A percentile compares a stretch with the other conserved stretches of the same genome.
These are phyloP conservation scores for Eristalinus aeneus DNA, from an alignment of 2,888 invertebrate genomes.

Conservation along the genomic window DNA sequence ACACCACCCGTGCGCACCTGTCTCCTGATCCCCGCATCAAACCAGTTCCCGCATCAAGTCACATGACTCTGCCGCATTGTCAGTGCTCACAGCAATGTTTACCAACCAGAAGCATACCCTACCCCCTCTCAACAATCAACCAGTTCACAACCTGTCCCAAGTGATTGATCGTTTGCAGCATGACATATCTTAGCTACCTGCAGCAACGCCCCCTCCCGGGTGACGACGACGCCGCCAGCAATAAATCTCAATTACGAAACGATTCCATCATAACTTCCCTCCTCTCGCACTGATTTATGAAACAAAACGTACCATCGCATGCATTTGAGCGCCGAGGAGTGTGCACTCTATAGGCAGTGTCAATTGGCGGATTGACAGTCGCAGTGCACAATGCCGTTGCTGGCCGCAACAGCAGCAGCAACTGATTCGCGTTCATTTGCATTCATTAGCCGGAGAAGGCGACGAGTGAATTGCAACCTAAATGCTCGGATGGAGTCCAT, in stretches of 20 bases:
- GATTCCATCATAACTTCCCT: not conserved
- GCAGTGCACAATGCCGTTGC: not conserved
- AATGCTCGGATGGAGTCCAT: slow-evolving; percentile 28
- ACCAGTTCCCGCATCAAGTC: not conserved
- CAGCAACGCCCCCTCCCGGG: not conserved
- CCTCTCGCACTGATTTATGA: not conserved
- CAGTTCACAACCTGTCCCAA: not conserved
- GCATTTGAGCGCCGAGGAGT: not conserved
- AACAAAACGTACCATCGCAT: not conserved
- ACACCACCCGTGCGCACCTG: not conserved
- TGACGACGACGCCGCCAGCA: not conserved
- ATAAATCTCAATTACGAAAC: not conserved
- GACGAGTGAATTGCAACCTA: not conserved
- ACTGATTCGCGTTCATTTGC: slow-evolving; percentile 29
- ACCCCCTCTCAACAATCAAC: not conserved
- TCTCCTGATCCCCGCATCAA: not conserved
- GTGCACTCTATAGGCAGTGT: not conserved
- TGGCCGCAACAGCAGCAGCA: not conserved
- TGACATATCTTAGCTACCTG: not conserved
- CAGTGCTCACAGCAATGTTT: not conserved
- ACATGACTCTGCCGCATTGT: not conserved
- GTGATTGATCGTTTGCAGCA: not conserved
- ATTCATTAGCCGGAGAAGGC: slow-evolving; percentile 35
- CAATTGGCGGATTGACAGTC: not conserved
- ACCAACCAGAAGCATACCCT: not conserved